Evolutionary conservation across 2,888 invertebrate genomes (phyloP).

Genomic region (Monopis laevigella): DNA sequence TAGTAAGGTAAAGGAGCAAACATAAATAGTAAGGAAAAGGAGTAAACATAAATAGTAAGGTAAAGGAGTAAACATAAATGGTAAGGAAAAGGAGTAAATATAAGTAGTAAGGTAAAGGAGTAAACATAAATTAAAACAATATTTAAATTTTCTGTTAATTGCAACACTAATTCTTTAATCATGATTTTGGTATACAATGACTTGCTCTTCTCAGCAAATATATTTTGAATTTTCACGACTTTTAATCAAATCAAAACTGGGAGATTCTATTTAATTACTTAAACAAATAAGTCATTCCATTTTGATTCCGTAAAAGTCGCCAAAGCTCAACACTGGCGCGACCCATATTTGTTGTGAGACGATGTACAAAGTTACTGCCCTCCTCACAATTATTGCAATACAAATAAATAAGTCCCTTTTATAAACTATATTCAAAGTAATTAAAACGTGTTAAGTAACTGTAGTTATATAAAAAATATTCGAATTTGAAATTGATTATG

Average conservation of each 20-base stretch:
- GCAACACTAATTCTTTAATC: conserved; percentile 68
- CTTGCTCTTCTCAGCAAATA: conserved; percentile 22
- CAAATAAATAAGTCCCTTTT: conserved; percentile 56
- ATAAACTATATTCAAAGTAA: conserved; percentile 57
- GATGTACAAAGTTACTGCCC: conserved; percentile 43
- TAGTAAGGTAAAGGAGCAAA: too few species aligned
- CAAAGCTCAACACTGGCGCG: neutral
- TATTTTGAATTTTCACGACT: conserved; percentile 2
- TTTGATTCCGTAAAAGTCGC: neutral
- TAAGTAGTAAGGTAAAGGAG: too few species aligned
- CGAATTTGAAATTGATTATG: neutral
- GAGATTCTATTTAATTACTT: neutral
- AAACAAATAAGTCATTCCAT: neutral
- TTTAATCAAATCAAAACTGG: neutral
- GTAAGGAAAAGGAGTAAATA: too few species aligned
- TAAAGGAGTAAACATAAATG: too few species aligned
- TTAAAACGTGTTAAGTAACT: too few species aligned
- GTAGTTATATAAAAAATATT: neutral
- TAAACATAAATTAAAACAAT: conserved; percentile 37
- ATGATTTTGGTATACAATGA: conserved; percentile 58
- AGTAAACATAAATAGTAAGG: too few species aligned
- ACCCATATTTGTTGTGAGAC: conserved; percentile 67
- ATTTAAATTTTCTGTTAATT: conserved; percentile 64
- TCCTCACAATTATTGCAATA: conserved; percentile 32
- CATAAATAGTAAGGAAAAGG: too few species aligned